These are phyloP conservation scores for Boloria euphrosyne DNA, from an alignment of 2,888 invertebrate species.

Conservation along the genomic window DNA sequence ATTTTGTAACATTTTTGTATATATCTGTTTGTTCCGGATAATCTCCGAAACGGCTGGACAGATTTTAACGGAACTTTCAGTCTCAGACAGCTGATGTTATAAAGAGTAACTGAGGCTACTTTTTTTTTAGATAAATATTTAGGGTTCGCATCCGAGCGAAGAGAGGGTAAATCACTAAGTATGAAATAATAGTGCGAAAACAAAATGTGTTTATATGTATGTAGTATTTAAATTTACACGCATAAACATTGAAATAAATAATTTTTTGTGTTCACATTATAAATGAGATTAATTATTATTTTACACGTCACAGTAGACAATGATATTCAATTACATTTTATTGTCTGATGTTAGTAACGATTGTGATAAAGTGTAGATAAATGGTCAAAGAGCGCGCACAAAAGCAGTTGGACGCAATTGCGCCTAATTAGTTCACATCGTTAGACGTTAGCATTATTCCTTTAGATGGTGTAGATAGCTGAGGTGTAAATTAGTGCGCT, in stretches of 20 bases:
- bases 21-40: no score
- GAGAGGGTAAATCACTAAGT: no score
- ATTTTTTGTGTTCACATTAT: constrained; percentile 25
- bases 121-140: no score
- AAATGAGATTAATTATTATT: constrained; percentile 28
- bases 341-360: constrained; percentile 58
- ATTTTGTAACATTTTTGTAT: no score
- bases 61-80: no score
- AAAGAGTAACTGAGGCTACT: no score
- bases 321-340: constrained; percentile 58
- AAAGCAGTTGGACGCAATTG: constrained; percentile 67
- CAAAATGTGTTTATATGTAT: constrained; percentile 20
- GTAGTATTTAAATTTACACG: constrained; percentile 16
- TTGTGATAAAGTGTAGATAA: constrained; percentile 57
- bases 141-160: no score
- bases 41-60: no score
- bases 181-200: not conserved
- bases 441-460: constrained; percentile 72
- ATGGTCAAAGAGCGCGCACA: constrained; percentile 57
- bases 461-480: constrained; percentile 51
- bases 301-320: constrained; percentile 35
- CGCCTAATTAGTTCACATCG: constrained; percentile 78
- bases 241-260: constrained; percentile 25
- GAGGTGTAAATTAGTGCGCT: constrained; percentile 43
- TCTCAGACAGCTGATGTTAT: no score